Percentiles rank a stretch among this genome's conserved stretches.
phyloP scores from a whole-genome alignment of 1,140 invertebrate species.

The Platorchestia sp. region DNA sequence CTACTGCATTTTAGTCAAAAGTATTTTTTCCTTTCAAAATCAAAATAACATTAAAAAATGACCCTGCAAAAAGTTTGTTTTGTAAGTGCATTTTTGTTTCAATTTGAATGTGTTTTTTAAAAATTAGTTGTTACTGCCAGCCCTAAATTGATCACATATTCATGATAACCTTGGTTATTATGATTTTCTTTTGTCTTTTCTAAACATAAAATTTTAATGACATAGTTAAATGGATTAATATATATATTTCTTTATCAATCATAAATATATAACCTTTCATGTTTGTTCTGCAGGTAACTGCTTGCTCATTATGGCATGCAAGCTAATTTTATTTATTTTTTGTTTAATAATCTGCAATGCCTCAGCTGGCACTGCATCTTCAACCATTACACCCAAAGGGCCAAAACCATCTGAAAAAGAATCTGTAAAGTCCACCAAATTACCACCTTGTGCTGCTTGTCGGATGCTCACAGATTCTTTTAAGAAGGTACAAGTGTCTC shows the following conservation, averaged over 20 bases:
- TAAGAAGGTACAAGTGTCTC: neutral
- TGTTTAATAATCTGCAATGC: neutral
- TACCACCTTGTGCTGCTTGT: constrained; percentile 37
- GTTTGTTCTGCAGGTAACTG: neutral
- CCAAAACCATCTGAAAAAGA: constrained; percentile 37
- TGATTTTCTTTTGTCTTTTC: neutral
- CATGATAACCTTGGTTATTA: neutral
- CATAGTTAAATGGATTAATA: no score
- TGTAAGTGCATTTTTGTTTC: no score
- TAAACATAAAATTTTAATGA: no score
- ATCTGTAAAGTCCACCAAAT: neutral
- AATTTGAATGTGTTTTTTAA: neutral
- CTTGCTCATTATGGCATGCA: constrained; percentile 1
- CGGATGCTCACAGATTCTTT: constrained; percentile 37
- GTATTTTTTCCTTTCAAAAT: no score
- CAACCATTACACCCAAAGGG: constrained; percentile 29
- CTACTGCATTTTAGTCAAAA: no score
- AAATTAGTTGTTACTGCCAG: no score
- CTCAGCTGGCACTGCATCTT: constrained; percentile 24
- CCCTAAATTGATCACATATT: neutral
- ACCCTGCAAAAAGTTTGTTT: no score
- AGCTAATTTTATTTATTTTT: neutral
- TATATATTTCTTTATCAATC: no score
- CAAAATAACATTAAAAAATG: no score
- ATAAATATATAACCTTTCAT: neutral